phyloP scores from a whole-genome alignment of 2,797 vertebrate species.

The Tenualosa ilisha region DNA sequence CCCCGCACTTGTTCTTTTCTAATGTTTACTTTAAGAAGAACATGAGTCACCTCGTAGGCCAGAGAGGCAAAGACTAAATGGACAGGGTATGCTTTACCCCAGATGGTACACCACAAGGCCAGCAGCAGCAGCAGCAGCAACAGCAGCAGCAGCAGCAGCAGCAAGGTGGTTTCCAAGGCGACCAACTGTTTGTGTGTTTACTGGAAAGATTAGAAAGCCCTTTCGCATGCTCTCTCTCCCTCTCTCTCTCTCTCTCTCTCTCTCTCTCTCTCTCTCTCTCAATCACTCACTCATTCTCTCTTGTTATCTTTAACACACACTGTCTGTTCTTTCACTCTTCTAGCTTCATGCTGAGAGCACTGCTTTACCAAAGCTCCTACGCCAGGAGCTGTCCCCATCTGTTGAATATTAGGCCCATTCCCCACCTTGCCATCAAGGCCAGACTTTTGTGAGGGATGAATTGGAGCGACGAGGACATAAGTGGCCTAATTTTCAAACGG shows the following conservation, averaged over 20 bases:
- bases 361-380: neutral
- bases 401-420: neutral
- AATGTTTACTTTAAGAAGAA: neutral
- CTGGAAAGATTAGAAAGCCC: constrained; percentile 37
- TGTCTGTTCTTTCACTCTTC: too few species aligned
- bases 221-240: neutral
- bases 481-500: neutral
- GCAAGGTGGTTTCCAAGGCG: constrained; percentile 47
- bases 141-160: neutral
- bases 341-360: neutral
- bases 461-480: neutral
- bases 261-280: neutral
- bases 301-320: too few species aligned
- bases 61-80: neutral
- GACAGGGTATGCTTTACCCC: neutral
- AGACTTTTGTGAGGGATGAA: neutral
- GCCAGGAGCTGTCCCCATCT: neutral
- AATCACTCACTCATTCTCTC: neutral
- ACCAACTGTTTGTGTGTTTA: constrained; percentile 57
- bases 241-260: neutral
- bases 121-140: neutral
- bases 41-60: neutral
- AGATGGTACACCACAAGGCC: neutral
- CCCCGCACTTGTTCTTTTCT: neutral
- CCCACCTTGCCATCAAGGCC: neutral